Evolutionary conservation across 2,113 vertebrate genomes (phyloP).

Genomic region (Anguilla japonica): DNA sequence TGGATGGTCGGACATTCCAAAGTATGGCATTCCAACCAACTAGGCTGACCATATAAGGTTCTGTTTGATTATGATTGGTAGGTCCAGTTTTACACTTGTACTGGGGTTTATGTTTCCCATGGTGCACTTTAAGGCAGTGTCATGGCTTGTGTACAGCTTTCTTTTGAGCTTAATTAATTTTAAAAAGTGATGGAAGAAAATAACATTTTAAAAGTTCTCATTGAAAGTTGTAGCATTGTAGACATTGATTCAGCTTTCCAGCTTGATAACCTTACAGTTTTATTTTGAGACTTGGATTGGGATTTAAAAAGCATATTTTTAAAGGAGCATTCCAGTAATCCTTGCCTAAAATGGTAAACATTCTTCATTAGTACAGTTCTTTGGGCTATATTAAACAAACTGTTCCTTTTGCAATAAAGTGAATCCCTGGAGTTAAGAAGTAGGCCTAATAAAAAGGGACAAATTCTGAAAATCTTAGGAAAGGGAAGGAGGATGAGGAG

Average conservation of each 20-base stretch:
- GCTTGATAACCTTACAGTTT: neutral
- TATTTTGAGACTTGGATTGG: neutral
- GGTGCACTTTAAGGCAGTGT: neutral
- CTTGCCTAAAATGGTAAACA: constrained; percentile 2
- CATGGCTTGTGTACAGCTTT: neutral
- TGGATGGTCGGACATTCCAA: neutral
- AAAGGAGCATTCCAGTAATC: constrained; percentile 2
- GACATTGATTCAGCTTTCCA: neutral
- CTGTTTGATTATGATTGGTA: neutral
- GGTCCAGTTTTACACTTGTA: neutral
- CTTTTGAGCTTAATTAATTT: neutral
- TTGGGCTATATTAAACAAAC: neutral
- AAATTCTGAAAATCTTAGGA: neutral
- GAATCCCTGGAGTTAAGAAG: neutral
- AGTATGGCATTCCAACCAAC: neutral
- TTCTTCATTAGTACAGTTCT: neutral
- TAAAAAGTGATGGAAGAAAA: neutral
- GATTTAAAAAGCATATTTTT: neutral
- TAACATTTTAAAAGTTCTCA: neutral
- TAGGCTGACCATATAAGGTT: neutral
- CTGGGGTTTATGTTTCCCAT: neutral
- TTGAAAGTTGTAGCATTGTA: neutral
- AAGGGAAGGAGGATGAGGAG: neutral
- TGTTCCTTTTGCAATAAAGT: neutral
- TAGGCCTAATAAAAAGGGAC: neutral